These are phyloP conservation scores for Dreissena rostriformis DNA, from an alignment of 1,140 invertebrate species.

Conservation along the genomic window DNA sequence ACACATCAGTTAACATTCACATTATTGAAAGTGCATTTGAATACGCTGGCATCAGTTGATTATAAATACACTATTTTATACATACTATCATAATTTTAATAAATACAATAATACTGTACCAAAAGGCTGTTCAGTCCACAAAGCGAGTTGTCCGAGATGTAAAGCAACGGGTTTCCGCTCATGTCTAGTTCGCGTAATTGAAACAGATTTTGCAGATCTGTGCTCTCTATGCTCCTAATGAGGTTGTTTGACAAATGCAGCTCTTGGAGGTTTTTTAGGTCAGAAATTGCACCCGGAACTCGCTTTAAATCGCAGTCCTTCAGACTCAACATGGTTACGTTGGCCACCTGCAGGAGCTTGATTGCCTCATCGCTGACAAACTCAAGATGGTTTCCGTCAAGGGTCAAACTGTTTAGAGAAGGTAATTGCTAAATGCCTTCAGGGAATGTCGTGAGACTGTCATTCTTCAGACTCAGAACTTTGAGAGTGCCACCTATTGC, in stretches of 20 bases:
- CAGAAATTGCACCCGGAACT: conserved; percentile 44
- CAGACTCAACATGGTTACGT: conserved; percentile 32
- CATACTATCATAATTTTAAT: not conserved
- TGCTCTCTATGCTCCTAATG: conserved; percentile 53
- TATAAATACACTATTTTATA: too few species aligned
- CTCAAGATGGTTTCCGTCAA: conserved; percentile 47
- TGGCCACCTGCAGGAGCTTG: conserved; percentile 18
- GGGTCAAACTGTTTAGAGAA: conserved; percentile 3
- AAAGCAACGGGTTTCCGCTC: conserved; percentile 34
- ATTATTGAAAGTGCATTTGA: too few species aligned
- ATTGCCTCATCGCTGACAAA: conserved; percentile 56
- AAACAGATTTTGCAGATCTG: conserved; percentile 30
- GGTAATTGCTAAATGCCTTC: conserved; percentile 32
- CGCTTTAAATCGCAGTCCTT: conserved; percentile 42
- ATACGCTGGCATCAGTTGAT: too few species aligned
- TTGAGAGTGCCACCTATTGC: conserved; percentile 15
- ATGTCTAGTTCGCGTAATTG: conserved; percentile 2
- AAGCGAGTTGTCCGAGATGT: conserved; percentile 47
- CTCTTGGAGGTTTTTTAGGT: conserved; percentile 14
- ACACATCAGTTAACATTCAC: too few species aligned
- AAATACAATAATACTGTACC: conserved; percentile 13
- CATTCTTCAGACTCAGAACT: conserved; percentile 34
- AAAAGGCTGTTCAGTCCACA: conserved; percentile 22
- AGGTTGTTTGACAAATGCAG: conserved; percentile 42
- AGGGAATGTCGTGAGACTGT: conserved; percentile 45